Percentiles rank a stretch among this genome's conserved stretches.
These are phyloP conservation scores for Lepidurus arcticus DNA, from an alignment of 1,140 invertebrate genomes.

Conservation along the genomic window DNA sequence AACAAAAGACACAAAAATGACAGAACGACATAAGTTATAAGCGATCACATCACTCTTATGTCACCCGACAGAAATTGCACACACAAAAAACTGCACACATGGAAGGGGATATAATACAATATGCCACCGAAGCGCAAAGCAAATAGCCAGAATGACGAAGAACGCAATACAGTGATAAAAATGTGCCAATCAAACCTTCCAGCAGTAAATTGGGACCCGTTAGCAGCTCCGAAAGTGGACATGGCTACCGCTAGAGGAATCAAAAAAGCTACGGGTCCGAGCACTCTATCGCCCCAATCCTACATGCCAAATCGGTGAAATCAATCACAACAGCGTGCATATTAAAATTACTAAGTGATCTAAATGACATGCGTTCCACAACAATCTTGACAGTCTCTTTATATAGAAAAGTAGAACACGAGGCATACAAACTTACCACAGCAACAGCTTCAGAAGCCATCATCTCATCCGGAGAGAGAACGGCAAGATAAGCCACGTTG, in stretches of 20 bases:
- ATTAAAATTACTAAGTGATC: not conserved
- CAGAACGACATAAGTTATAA: not conserved
- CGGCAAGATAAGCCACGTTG: constrained; percentile 93
- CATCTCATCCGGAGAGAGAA: constrained; percentile 90
- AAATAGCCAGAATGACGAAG: not conserved
- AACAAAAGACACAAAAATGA: not conserved
- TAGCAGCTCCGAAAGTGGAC: constrained; percentile 66
- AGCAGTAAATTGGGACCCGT: constrained; percentile 67
- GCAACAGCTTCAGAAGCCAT: constrained; percentile 93
- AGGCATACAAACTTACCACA: constrained; percentile 60
- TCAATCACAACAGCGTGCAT: not conserved
- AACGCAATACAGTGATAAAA: not conserved
- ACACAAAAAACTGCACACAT: constrained; percentile 23
- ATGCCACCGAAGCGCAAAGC: not conserved
- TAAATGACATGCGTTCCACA: not conserved
- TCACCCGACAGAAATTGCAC: not conserved
- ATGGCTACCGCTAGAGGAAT: constrained; percentile 68
- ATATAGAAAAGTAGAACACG: constrained; percentile 19
- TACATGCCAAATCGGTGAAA: constrained; percentile 23
- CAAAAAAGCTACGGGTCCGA: constrained; percentile 54
- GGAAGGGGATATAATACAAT: not conserved
- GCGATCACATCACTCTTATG: too few species aligned
- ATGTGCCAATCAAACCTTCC: constrained; percentile 49
- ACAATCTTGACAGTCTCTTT: not conserved
- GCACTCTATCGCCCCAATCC: constrained; percentile 27